Base-by-base conservation (phyloP, 2,113 vertebrate species). In the Callipepla californica region DNA sequence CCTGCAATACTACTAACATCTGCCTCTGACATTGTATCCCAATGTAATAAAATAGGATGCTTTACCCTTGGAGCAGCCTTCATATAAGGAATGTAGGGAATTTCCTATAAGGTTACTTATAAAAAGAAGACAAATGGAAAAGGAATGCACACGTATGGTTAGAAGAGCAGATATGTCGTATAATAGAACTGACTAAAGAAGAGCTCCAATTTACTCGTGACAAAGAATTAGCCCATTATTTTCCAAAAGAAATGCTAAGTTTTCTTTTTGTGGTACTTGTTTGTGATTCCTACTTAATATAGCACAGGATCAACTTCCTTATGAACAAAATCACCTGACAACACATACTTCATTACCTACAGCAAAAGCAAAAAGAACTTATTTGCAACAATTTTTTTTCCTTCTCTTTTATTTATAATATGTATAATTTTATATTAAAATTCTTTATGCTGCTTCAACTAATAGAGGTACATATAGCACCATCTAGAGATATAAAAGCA, bases 401-500 rank as follows among this genome's bases (percentile, higher is more conserved):
- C 26, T 47, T 48, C 78, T 90, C 74, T 82, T 5, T 70, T 73
- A 55, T 15, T 84, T 78, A 68, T 87, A 90, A 70, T 87, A 90
- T 78, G 44, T 92, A 32, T 36, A 70, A 90, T 73, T 96, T 94
- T 80, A 36, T 48, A 69, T 18, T 51, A 61, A 30, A 90, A 11
- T 53, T 69, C 4, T 21, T 77, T 89, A 38, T n/a, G 40, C 1
- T 67, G 32, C 34, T 91, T 45, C 20, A 74, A 68, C 26, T 47
- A 94, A 95, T 91, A 92, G 20, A 57, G 95, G 67, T 96, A 93
- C 97, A 96, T 90, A 97, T 86, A 98, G 97, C 97, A 97, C 97
- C 97, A 98, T 97, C 97, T 97, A 97, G 96, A 97, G 98, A 97
- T 97, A 81, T 68, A 96, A 97, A 90, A 80, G 40, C 8, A 89